These are phyloP conservation scores for Mionectes macconnelli DNA, from an alignment of 2,113 vertebrate genomes.

Conservation along the genomic window DNA sequence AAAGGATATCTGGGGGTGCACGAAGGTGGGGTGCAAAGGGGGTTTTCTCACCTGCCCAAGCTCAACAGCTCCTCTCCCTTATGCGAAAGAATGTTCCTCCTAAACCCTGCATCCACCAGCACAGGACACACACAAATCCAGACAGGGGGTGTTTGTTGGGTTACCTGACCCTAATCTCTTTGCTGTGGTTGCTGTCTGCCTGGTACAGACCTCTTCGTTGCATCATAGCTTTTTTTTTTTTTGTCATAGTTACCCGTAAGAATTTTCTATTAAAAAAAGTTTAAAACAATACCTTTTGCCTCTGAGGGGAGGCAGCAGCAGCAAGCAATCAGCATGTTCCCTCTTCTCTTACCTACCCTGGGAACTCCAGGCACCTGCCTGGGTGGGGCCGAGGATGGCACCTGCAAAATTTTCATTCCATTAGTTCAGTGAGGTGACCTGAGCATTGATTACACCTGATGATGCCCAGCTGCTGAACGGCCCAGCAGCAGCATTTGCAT, in stretches of 20 bases:
- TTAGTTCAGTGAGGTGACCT: background rate
- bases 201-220: background rate
- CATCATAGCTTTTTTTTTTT: fast-evolving
- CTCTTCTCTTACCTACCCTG: fast-evolving
- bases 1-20: no score
- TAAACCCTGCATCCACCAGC: fast-evolving
- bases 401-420: background rate
- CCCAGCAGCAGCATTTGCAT: background rate
- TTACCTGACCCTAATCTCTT: background rate
- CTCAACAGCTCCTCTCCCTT: fast-evolving
- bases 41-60: background rate
- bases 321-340: fast-evolving
- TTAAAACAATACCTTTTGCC: background rate
- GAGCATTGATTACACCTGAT: conserved; percentile 31
- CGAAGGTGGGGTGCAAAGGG: no score
- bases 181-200: background rate
- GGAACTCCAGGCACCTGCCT: background rate
- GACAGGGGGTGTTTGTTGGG: background rate
- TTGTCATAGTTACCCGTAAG: background rate
- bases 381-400: background rate
- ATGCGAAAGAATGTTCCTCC: background rate
- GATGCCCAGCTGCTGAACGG: background rate
- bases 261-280: background rate
- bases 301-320: background rate
- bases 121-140: background rate